phyloP scores from a whole-genome alignment of 1,140 invertebrate genomes.

The Lamellibrachia luymesi region DNA sequence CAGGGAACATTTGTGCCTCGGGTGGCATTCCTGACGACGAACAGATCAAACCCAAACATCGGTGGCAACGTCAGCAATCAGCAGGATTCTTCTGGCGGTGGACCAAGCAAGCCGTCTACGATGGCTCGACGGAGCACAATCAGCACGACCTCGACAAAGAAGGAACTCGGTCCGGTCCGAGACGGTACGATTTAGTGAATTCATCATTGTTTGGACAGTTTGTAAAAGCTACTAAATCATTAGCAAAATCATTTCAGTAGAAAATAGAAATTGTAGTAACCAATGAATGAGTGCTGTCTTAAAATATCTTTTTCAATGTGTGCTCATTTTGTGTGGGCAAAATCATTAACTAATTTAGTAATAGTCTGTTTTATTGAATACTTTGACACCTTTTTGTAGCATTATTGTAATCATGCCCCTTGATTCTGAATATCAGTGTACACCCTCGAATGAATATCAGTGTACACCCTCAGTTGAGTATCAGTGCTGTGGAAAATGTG shows the following conservation, averaged over 20 bases:
- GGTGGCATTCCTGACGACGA: not conserved
- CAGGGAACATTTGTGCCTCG: not conserved
- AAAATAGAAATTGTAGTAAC: no score
- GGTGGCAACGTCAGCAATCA: not conserved
- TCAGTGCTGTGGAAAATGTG: no score
- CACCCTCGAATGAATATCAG: no score
- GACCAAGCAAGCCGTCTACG: not conserved
- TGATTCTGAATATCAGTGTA: no score
- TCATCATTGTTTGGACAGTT: not conserved
- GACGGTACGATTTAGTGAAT: not conserved
- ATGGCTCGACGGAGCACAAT: not conserved
- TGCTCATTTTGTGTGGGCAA: not conserved
- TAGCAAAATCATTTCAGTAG: no score
- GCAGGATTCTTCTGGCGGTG: not conserved
- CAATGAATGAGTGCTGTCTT: no score
- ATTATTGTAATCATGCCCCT: no score
- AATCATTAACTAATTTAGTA: no score
- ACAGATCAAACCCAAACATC: not conserved
- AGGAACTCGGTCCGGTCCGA: slow-evolving; percentile 17
- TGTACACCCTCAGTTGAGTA: no score
- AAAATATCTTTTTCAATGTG: no score
- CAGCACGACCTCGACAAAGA: slow-evolving; percentile 3
- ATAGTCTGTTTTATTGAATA: no score
- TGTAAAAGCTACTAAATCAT: not conserved
- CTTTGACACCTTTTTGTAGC: no score